Evolutionary conservation across 2,888 invertebrate species (phyloP).

Genomic region (Lamellibrachia columna): DNA sequence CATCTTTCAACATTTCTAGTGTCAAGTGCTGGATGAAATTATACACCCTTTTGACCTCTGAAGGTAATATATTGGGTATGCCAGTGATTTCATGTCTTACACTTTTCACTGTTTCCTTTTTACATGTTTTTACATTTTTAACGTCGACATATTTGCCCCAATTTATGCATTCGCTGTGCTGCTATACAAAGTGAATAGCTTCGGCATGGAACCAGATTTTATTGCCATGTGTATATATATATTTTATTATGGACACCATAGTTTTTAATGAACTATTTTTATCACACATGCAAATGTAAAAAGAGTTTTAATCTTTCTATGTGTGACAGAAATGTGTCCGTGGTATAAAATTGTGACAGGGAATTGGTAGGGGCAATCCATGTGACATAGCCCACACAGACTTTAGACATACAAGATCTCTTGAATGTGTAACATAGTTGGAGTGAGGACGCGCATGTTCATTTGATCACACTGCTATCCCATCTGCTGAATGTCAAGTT

Average conservation of each 20-base stretch:
- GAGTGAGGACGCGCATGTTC: background rate
- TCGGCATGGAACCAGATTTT: background rate
- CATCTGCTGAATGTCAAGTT: background rate
- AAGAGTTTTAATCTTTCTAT: background rate
- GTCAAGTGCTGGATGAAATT: background rate
- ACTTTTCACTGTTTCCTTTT: background rate
- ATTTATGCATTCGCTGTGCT: background rate
- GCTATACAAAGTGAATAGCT: background rate
- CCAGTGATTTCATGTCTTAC: too few species aligned
- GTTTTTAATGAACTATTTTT: background rate
- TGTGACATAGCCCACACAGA: background rate
- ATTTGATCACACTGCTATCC: background rate
- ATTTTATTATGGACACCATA: background rate
- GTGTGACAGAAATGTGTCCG: background rate
- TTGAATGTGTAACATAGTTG: background rate
- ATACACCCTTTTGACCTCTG: background rate
- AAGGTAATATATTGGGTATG: background rate
- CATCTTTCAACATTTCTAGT: background rate
- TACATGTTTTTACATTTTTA: background rate
- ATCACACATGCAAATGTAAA: background rate
- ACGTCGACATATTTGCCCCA: background rate
- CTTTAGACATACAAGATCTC: background rate
- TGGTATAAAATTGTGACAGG: background rate
- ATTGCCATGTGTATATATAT: background rate
- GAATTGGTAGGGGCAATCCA: background rate